Evolutionary conservation across 1,140 invertebrate genomes (phyloP).

Genomic region (Lepidurus packardi): DNA sequence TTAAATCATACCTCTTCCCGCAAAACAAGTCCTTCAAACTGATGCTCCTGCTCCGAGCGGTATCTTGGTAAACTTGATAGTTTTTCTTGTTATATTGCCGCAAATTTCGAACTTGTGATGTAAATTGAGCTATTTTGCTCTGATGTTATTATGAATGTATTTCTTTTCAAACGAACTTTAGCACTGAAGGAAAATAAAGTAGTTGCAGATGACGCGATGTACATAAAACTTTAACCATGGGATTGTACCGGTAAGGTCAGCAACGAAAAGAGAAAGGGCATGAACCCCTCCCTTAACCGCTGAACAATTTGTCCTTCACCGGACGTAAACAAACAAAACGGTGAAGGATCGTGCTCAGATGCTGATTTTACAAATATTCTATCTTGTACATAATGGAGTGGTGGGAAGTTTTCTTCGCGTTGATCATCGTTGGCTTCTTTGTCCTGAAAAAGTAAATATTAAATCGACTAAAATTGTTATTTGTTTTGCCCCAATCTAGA

Average conservation of each 20-base stretch:
- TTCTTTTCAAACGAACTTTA: no score
- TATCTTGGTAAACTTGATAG: neutral
- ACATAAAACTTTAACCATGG: no score
- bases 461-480: neutral
- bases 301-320: no score
- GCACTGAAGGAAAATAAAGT: no score
- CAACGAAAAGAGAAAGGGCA: no score
- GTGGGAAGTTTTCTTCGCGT: neutral
- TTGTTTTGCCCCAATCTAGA: neutral
- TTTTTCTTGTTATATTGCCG: neutral
- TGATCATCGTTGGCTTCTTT: neutral
- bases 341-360: no score
- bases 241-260: no score
- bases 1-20: neutral
- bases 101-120: neutral
- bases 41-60: neutral
- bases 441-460: neutral
- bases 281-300: no score
- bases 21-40: neutral
- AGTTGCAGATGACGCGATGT: no score
- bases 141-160: no score
- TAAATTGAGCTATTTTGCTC: neutral
- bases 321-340: no score
- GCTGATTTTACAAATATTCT: no score
- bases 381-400: neutral